phyloP scores from a whole-genome alignment of 2,888 invertebrate genomes.

The Ormyrus rosae region DNA sequence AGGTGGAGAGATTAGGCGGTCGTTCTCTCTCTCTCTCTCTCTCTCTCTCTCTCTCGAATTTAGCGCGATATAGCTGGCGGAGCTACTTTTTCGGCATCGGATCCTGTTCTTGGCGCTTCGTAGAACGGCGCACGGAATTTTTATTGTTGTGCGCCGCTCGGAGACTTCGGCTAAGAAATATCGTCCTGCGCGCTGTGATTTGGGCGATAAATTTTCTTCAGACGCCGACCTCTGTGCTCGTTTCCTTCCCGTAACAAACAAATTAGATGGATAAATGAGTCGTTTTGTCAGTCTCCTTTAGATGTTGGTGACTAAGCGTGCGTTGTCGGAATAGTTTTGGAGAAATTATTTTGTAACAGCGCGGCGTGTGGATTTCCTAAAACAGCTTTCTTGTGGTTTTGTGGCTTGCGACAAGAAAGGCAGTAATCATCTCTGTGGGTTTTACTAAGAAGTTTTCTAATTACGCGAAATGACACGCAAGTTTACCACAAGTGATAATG shows the following conservation, averaged over 20 bases:
- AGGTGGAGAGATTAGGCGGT: background rate
- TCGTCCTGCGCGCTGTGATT: conserved; percentile 22
- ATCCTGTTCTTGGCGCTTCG: conserved; percentile 20
- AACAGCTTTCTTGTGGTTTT: too few relatives aligned
- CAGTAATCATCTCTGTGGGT: too few relatives aligned
- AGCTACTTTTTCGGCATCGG: conserved; percentile 28
- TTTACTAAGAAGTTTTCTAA: too few relatives aligned
- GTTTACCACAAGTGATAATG: too few relatives aligned
- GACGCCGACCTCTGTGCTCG: background rate
- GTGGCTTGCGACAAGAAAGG: too few relatives aligned
- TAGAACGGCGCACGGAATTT: conserved; percentile 36
- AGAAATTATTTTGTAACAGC: too few relatives aligned
- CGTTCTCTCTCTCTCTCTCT: too few relatives aligned
- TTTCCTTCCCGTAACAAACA: conserved; percentile 7
- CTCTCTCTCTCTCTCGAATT: conserved; percentile 17
- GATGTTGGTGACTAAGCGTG: too few relatives aligned
- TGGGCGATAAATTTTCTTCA: conserved; percentile 39
- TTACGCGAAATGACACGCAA: too few relatives aligned
- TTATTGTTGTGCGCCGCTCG: conserved; percentile 23
- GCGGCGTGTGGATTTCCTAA: too few relatives aligned
- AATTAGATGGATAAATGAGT: conserved; percentile 38
- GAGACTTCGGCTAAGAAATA: conserved; percentile 2
- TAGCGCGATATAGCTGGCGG: conserved; percentile 12
- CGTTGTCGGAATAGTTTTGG: too few relatives aligned
- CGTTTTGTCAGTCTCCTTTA: conserved; percentile 21